Evolutionary conservation across 2,797 vertebrate species (phyloP), one percentile per base, ranked within the genome.

Genomic region (Pseudotriccus pelzelni): DNA sequence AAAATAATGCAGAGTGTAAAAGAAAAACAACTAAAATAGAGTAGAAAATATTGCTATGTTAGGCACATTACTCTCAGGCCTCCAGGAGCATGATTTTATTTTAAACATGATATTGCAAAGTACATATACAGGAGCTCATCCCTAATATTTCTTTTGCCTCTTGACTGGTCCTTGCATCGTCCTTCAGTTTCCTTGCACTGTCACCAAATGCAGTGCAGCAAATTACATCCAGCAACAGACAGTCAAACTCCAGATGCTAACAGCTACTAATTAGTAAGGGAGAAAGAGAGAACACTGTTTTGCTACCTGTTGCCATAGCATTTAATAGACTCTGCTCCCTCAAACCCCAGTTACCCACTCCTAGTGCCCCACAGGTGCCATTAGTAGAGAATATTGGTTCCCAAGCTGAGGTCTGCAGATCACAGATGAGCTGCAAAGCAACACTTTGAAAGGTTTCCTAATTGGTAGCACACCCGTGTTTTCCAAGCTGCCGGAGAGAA

Each of bases 221-320:
- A 84, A 94, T 95, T 76, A 67, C 36, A 94, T 44, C 44, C 43
- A 74, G 60, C 60, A 86, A 73, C 53, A 79, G 67, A 72, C 25
- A 91, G 83, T 10, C 77, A 88, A 79, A 79, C 59, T 93, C 83
- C 85, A 91, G 92, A 81, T 88, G 83, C 79, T 94, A 94, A 93
- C 87, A 93, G 47, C 82, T 84, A 69, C 89, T 93, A 95, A 96
- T 92, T 92, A 96, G 60, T 56, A 80, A 67, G 52, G 70, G 74
- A 88, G 76, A 87, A 72, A 81, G 32, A 52, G 59, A 93, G 52
- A 94, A 62, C 4, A 6, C 52, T 84, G 36, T 76, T 96, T 88
- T 91, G 76, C 83, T 86, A 95, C 95, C 92, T 95, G 88, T 93
- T 96, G 80, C 89, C 95, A 93, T 93, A 94, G 95, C 74, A 91